Percentiles rank a stretch among this genome's conserved stretches.
Conservation (phyloP, 2,888 invertebrate genomes). For the Nowickia ferox region DNA sequence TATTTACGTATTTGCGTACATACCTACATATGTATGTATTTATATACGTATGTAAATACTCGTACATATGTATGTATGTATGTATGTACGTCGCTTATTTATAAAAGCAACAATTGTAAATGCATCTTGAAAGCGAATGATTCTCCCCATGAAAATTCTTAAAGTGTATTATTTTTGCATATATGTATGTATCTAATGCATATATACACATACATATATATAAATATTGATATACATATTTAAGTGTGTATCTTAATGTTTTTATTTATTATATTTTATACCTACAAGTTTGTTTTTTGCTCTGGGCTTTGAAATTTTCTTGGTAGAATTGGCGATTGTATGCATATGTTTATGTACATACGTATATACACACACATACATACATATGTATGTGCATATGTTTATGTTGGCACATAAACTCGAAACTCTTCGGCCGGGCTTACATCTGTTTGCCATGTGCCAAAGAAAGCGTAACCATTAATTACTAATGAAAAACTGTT, state of each 20-base stretch:
- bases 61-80: too few relatives aligned
- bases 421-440: too few relatives aligned
- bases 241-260: background rate
- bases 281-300: background rate
- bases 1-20: background rate
- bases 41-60: background rate
- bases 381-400: background rate
- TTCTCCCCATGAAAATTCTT: too few relatives aligned
- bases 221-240: background rate
- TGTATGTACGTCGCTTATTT: too few relatives aligned
- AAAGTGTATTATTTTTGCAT: background rate
- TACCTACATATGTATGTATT: too few relatives aligned
- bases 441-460: too few relatives aligned
- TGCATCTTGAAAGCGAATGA: too few relatives aligned
- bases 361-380: background rate
- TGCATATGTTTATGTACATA: slow-evolving; percentile 11
- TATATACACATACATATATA: background rate
- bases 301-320: slow-evolving; percentile 30
- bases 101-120: too few relatives aligned
- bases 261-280: slow-evolving; percentile 42
- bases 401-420: background rate
- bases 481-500: too few relatives aligned
- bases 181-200: background rate
- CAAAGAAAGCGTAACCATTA: too few relatives aligned
- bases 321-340: slow-evolving; percentile 58